Conservation (phyloP, 2,888 invertebrate species). For the Meganola albula region DNA sequence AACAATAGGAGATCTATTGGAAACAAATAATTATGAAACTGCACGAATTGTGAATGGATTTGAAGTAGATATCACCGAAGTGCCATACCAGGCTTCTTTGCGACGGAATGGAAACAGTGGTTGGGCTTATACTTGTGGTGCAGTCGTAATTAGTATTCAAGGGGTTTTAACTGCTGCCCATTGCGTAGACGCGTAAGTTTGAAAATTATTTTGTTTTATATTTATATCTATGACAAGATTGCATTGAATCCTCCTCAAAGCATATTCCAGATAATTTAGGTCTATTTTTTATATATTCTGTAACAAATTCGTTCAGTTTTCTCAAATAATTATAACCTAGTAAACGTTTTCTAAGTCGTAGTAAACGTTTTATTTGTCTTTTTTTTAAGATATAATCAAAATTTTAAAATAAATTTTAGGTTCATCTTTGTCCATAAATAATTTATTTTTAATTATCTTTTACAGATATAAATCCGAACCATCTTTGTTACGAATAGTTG, state of each 20-base stretch:
- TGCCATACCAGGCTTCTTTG: conserved; percentile 64
- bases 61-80: conserved; percentile 52
- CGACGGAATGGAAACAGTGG: conserved; percentile 35
- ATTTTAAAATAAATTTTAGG: too few species aligned
- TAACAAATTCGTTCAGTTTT: too few species aligned
- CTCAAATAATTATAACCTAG: too few species aligned
- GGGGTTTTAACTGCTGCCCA: conserved; percentile 64
- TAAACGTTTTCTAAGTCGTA: too few species aligned
- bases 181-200: conserved; percentile 52
- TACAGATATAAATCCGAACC: conserved; percentile 23
- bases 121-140: conserved; percentile 63
- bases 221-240: background rate
- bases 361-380: too few species aligned
- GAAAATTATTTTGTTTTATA: too few species aligned
- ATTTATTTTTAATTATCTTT: too few species aligned
- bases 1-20: conserved; percentile 26
- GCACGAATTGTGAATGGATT: conserved; percentile 65
- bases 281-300: too few species aligned
- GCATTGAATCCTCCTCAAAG: too few species aligned
- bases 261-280: too few species aligned
- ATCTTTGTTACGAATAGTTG: conserved; percentile 39
- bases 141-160: conserved; percentile 42
- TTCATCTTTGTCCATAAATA: too few species aligned
- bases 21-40: conserved; percentile 19
- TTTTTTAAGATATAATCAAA: too few species aligned